Evolutionary conservation across 2,797 vertebrate genomes (phyloP).

Genomic region (Chlorospingus semifuscus): DNA sequence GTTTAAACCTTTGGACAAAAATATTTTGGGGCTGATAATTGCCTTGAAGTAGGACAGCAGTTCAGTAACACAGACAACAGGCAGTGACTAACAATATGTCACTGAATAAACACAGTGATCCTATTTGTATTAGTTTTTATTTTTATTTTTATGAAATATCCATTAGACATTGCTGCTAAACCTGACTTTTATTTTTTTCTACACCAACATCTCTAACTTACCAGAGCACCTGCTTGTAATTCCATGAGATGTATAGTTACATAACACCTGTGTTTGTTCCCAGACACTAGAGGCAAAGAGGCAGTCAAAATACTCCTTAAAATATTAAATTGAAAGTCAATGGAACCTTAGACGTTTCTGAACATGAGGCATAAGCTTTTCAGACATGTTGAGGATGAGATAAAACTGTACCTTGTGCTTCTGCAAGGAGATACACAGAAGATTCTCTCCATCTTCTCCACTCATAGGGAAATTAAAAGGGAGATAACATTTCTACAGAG

Average conservation of each 20-base stretch:
- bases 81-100: not conserved
- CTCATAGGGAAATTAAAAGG: not conserved
- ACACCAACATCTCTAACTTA: not conserved
- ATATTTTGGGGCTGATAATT: not conserved
- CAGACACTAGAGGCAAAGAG: not conserved
- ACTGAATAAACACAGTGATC: not conserved
- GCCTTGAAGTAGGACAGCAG: not conserved
- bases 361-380: not conserved
- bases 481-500: not conserved
- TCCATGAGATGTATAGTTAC: not conserved
- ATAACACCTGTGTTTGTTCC: not conserved
- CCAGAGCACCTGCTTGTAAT: not conserved
- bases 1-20: conserved; percentile 28
- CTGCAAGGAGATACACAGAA: not conserved
- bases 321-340: not conserved
- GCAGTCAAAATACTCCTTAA: not conserved
- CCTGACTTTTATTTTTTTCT: not conserved
- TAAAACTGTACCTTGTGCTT: not conserved
- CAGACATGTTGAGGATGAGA: not conserved
- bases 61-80: not conserved
- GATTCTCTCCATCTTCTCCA: not conserved
- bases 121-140: not conserved
- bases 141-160: not conserved
- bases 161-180: not conserved
- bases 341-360: not conserved